Conservation (phyloP, 2,888 invertebrate species). For the Spicauda simplicius region DNA sequence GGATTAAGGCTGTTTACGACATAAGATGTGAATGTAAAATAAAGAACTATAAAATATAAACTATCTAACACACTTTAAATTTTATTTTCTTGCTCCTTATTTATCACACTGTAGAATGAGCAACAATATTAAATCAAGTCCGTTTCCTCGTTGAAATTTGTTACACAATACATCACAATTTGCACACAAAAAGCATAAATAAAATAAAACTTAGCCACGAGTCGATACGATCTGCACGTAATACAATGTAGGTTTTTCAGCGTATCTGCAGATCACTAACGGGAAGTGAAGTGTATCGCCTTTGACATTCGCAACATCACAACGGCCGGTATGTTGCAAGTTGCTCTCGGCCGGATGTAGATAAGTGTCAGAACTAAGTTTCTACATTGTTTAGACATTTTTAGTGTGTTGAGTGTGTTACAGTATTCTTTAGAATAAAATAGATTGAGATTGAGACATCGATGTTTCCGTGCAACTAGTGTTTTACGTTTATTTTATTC, state of each 20-base stretch:
- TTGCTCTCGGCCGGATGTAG: constrained; percentile 18
- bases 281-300: constrained; percentile 36
- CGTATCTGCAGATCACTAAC: constrained; percentile 34
- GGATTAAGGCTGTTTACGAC: too few species aligned
- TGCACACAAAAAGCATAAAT: constrained; percentile 27
- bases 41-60: too few species aligned
- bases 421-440: too few species aligned
- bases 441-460: too few species aligned
- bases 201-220: constrained; percentile 25
- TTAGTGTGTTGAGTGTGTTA: neutral
- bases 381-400: too few species aligned
- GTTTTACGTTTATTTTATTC: too few species aligned
- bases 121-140: neutral
- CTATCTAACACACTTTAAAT: too few species aligned
- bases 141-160: neutral
- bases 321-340: constrained; percentile 29
- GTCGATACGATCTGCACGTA: constrained; percentile 35
- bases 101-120: too few species aligned
- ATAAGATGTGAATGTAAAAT: too few species aligned
- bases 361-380: neutral
- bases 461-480: too few species aligned
- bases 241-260: constrained; percentile 36
- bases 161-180: constrained; percentile 1
- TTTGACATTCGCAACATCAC: constrained; percentile 38
- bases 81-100: neutral